Base-by-base conservation (phyloP, 2,797 vertebrate genomes). In the Oreochromis grahami region DNA sequence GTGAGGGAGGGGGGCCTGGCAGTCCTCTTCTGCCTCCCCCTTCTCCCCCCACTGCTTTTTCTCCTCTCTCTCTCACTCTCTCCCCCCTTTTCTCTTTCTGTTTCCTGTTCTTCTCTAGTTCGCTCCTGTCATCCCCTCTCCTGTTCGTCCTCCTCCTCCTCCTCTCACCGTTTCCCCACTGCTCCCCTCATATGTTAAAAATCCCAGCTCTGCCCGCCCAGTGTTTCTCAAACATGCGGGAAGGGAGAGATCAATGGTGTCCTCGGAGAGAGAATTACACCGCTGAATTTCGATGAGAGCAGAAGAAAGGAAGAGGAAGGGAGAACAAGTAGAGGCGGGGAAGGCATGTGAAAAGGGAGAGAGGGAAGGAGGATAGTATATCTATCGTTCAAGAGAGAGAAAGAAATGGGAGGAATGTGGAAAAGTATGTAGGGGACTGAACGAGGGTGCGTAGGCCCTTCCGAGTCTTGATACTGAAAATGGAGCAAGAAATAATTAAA, bases 241-340 rank as follows among this genome's bases (percentile, higher is more conserved):
- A 91, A 88, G 87, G 87, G 87, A 86, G 88, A 94, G 94, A 95
- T 95, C 95, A 95, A 93, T 94, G 93, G 93, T 90, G 91, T 93
- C 93, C 93, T 91, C 90, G 82, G 89, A 91, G 89, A 91, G 92
- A 84, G 93, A 92, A 91, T 93, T 89, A 91, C 91, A 91, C 91
- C 86, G 92, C 92, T 92, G 94, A 92, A 94, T 94, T 93, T 93
- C 78, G 93, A 95, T 94, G 93, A 95, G 94, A 93, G 83, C 86
- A 90, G 89, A 93, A 95, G 93, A 95, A 94, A 93, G 89, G 85
- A 91, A 90, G 89, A 92, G 90, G 88, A 93, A 93, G 91, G 87
- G 89, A 92, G 93, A 90, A 92, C 92, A 93, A 91, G 92, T 53
- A 94, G 91, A 94, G 94, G 93, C 89, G 89, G 90, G 89, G 89